These are phyloP conservation scores for Clunio marinus DNA, from an alignment of 2,888 invertebrate species.

Conservation along the genomic window DNA sequence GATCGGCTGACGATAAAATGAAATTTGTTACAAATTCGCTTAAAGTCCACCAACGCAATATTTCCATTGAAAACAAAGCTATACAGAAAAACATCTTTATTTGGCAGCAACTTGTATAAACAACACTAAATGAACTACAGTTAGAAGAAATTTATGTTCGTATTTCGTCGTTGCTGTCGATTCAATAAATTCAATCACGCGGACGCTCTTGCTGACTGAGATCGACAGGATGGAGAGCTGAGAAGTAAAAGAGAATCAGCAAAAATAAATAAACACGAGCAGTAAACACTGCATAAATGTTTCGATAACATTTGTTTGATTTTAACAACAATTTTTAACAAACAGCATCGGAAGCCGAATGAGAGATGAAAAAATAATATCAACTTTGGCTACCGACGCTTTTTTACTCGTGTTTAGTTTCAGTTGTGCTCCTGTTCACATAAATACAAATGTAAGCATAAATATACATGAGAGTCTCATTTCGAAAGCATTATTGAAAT, in stretches of 20 bases:
- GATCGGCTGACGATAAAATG: neutral
- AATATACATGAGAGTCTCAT: too few relatives aligned
- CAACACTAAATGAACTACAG: neutral
- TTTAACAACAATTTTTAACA: neutral
- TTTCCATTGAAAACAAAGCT: neutral
- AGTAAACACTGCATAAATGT: conserved; percentile 29
- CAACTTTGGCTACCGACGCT: too few relatives aligned
- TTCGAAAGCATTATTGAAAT: too few relatives aligned
- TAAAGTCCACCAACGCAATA: neutral
- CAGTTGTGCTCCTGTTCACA: too few relatives aligned
- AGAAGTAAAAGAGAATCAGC: neutral
- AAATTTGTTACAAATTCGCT: conserved; percentile 9
- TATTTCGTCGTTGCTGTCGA: conserved; percentile 8
- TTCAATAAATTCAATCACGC: conserved; percentile 14
- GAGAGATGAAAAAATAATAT: too few relatives aligned
- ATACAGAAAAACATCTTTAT: neutral
- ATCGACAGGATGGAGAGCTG: too few relatives aligned
- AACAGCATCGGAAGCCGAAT: too few relatives aligned
- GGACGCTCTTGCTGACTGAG: neutral
- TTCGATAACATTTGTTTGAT: neutral
- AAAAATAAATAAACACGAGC: conserved; percentile 11
- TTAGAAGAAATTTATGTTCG: neutral
- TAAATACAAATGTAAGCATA: too few relatives aligned
- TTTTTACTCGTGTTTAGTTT: too few relatives aligned
- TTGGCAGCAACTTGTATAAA: neutral